Evolutionary conservation across 2,888 invertebrate genomes (phyloP).

Genomic region (Drosophila birchii): DNA sequence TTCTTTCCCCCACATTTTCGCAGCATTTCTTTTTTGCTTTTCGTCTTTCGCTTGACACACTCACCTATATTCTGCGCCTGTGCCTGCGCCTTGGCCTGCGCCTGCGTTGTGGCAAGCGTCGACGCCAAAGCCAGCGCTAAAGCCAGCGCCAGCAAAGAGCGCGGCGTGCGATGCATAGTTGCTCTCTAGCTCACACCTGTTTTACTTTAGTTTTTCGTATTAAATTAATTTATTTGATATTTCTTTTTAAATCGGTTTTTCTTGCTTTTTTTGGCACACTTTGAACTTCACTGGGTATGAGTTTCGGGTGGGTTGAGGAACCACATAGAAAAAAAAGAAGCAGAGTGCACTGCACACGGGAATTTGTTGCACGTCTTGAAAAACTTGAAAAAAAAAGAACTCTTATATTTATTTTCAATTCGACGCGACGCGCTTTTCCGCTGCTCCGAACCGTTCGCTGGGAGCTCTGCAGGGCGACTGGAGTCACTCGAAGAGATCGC

Average conservation of each 20-base stretch:
- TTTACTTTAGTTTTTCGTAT: conserved; percentile 6
- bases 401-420: not conserved
- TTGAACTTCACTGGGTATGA: conserved; percentile 29
- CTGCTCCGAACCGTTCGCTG: conserved; percentile 59
- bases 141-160: conserved; percentile 61
- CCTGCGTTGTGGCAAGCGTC: conserved; percentile 50
- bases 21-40: conserved; percentile 27
- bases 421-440: conserved; percentile 41
- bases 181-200: conserved; percentile 54
- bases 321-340: conserved; percentile 27
- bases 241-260: conserved; percentile 26
- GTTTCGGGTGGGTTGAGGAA: conserved; percentile 17
- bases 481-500: conserved; percentile 47
- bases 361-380: conserved; percentile 4
- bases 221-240: not conserved
- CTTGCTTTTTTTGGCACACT: conserved; percentile 18
- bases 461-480: conserved; percentile 62
- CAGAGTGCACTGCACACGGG: conserved; percentile 23
- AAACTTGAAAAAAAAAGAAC: conserved; percentile 26
- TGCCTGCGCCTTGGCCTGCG: conserved; percentile 37
- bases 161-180: conserved; percentile 74
- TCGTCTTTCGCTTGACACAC: conserved; percentile 78
- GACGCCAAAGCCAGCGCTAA: conserved; percentile 61
- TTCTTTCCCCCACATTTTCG: not conserved
- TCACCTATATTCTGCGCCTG: conserved; percentile 84